Evolutionary conservation across 2,113 vertebrate species (phyloP).

Genomic region (Menura novaehollandiae): DNA sequence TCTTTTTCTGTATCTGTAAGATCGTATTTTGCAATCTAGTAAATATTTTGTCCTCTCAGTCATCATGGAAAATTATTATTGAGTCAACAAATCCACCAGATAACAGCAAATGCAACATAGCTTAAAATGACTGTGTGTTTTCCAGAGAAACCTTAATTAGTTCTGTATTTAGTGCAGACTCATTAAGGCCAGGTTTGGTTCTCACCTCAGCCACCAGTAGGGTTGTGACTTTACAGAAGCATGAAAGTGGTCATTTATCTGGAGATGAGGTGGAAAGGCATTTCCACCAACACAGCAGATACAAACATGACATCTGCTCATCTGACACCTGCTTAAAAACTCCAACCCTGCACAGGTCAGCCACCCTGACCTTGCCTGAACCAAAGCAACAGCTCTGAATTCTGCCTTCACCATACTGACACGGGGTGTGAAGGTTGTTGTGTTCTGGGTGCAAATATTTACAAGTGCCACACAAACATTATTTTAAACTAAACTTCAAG

Average conservation of each 20-base stretch:
- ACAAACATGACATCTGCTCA: fast-evolving
- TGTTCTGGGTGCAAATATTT: neutral
- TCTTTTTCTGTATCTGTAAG: fast-evolving
- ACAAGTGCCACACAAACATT: neutral
- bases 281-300: neutral
- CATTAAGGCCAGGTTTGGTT: neutral
- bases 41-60: neutral
- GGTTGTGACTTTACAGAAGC: neutral
- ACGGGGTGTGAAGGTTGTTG: fast-evolving
- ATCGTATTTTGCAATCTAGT: neutral
- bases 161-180: fast-evolving
- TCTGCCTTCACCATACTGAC: neutral
- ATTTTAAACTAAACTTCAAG: neutral
- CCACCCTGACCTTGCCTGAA: fast-evolving
- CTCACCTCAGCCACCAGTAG: neutral
- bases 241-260: fast-evolving
- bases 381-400: neutral
- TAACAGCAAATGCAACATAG: neutral
- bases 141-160: neutral
- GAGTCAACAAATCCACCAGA: neutral
- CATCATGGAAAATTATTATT: neutral
- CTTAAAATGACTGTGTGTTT: fast-evolving
- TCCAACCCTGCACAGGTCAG: fast-evolving
- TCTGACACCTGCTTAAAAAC: neutral
- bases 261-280: fast-evolving